Evolutionary conservation across 2,797 vertebrate genomes (phyloP).

Genomic region (Acomys russatus): DNA sequence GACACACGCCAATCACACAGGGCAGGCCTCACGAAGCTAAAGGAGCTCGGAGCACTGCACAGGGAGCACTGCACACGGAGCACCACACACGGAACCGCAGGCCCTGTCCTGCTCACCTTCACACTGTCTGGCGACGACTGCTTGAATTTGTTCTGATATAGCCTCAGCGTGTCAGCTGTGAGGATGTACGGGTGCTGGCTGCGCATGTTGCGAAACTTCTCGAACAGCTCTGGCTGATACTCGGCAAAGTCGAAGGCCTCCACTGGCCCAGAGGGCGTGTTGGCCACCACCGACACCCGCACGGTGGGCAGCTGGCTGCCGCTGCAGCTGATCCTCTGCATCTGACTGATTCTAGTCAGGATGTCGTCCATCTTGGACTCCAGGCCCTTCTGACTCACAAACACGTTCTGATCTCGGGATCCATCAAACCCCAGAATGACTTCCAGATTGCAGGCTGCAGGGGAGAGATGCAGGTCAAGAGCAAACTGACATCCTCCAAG

Average conservation of each 20-base stretch:
- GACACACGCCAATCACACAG: too few species aligned
- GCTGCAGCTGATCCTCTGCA: constrained; percentile 94
- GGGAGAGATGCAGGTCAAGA: constrained; percentile 32
- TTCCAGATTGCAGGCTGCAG: constrained; percentile 94
- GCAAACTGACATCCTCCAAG: fast-evolving
- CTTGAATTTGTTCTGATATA: constrained; percentile 92
- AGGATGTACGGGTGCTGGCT: constrained; percentile 93
- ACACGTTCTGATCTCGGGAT: constrained; percentile 91
- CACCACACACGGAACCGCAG: fast-evolving
- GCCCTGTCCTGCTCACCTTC: constrained; percentile 91
- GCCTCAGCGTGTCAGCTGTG: constrained; percentile 91
- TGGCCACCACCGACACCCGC: constrained; percentile 92
- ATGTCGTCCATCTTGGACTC: constrained; percentile 91
- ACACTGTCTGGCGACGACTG: constrained; percentile 87
- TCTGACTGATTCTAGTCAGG: constrained; percentile 93
- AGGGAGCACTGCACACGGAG: neutral
- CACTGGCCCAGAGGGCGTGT: constrained; percentile 89
- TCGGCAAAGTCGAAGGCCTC: constrained; percentile 93
- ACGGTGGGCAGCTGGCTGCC: constrained; percentile 90
- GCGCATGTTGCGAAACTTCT: constrained; percentile 90
- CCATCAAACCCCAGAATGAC: constrained; percentile 98
- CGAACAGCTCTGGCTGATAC: constrained; percentile 90
- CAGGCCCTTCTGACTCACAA: constrained; percentile 92
- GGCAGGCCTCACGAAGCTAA: neutral
- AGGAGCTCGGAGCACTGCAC: too few species aligned